These are phyloP conservation scores for Zaprionus nigranus DNA, from an alignment of 1,140 invertebrate species.

Conservation along the genomic window DNA sequence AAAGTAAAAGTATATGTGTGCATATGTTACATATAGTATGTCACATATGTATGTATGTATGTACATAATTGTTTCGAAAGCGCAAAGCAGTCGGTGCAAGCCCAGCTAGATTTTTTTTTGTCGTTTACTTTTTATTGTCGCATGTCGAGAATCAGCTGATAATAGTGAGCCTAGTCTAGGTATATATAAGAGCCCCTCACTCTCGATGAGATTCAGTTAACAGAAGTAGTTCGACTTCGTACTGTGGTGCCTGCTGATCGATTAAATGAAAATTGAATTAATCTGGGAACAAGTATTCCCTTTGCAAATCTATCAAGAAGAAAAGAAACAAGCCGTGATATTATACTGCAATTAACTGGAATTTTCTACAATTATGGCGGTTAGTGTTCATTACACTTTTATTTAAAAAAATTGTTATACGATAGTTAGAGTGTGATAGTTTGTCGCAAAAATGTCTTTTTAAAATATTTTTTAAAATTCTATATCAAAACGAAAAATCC, in stretches of 20 bases:
- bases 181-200: conserved; percentile 56
- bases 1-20: conserved; percentile 55
- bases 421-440: too few species aligned
- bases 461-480: too few species aligned
- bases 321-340: not conserved
- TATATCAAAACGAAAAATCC: too few species aligned
- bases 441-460: too few species aligned
- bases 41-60: not conserved
- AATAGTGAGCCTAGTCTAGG: conserved; percentile 46
- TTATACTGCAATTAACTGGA: not conserved
- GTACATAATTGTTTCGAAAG: conserved; percentile 24
- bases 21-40: conserved; percentile 12
- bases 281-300: conserved; percentile 14
- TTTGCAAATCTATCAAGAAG: not conserved
- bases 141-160: conserved; percentile 54
- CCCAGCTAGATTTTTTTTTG: conserved; percentile 25
- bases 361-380: not conserved
- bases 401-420: not conserved
- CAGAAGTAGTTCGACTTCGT: conserved; percentile 38
- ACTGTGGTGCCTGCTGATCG: conserved; percentile 16
- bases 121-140: conserved; percentile 23
- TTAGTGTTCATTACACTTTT: not conserved
- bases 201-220: conserved; percentile 53
- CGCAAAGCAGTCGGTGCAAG: conserved; percentile 12
- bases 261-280: conserved; percentile 9